Conservation (phyloP, 2,797 vertebrate species). For the Gymnothorax reevesii region DNA sequence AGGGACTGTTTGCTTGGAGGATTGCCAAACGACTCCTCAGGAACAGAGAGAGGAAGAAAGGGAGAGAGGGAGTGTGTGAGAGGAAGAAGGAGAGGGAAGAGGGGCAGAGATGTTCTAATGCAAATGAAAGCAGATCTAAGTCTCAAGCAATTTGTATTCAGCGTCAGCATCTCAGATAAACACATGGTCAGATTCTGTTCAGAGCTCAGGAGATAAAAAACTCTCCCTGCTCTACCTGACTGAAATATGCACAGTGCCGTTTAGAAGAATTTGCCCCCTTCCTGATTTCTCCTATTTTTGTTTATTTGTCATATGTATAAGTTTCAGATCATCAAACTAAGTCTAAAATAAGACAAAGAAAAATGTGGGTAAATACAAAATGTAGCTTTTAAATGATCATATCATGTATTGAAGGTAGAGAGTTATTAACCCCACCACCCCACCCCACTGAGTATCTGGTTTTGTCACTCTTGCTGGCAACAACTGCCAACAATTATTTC, state of each 20-base stretch:
- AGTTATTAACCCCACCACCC: too few species aligned
- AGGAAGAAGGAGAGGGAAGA: conserved; percentile 4
- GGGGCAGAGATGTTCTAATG: conserved; percentile 13
- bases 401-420: too few species aligned
- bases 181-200: conserved; percentile 8
- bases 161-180: neutral
- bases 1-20: conserved; percentile 27
- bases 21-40: conserved; percentile 38
- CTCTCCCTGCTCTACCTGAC: conserved; percentile 8
- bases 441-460: too few species aligned
- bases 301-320: too few species aligned
- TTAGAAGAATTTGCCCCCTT: too few species aligned
- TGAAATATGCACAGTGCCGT: neutral
- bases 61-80: neutral
- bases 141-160: conserved; percentile 21
- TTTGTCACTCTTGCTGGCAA: too few species aligned
- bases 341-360: too few species aligned
- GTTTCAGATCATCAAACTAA: too few species aligned
- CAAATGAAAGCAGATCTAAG: conserved; percentile 7
- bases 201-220: conserved; percentile 2
- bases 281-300: too few species aligned
- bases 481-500: too few species aligned
- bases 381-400: too few species aligned
- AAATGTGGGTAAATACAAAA: too few species aligned
- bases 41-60: conserved; percentile 9